phyloP scores from a whole-genome alignment of 1,140 invertebrate species.

The Drosophila funebris region DNA sequence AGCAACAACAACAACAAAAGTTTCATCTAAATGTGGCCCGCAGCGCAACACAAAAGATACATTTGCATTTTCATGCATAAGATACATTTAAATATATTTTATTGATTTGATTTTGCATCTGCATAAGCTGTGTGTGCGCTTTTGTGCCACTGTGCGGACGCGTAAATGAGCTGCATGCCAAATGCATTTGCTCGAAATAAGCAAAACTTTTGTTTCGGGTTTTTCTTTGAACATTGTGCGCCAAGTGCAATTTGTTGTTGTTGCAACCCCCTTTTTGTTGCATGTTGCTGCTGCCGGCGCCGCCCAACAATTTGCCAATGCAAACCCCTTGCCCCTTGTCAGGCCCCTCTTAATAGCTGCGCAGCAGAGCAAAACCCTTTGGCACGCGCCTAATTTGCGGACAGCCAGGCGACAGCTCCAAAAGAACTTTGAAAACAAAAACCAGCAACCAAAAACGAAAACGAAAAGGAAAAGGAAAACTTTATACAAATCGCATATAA shows the following conservation, averaged over 20 bases:
- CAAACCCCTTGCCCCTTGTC: neutral
- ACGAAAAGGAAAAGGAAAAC: neutral
- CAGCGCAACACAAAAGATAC: neutral
- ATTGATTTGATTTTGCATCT: neutral
- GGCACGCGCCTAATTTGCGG: slow-evolving; percentile 42
- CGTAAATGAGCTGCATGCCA: neutral
- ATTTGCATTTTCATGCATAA: neutral
- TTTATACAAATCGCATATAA: slow-evolving; percentile 12
- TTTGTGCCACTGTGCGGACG: neutral
- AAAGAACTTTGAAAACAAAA: neutral
- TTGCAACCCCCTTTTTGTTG: slow-evolving; percentile 21
- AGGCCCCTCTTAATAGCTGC: neutral
- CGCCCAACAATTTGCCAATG: slow-evolving; percentile 22
- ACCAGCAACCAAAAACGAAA: no score
- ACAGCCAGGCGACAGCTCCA: slow-evolving; percentile 18
- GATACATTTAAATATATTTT: neutral
- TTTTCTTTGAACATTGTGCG: neutral
- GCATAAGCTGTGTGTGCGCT: neutral
- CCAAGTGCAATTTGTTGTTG: slow-evolving; percentile 21
- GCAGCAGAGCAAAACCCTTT: slow-evolving; percentile 19
- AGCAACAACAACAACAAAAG: neutral
- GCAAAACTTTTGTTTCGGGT: neutral
- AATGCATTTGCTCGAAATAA: slow-evolving; percentile 6
- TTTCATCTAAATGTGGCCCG: neutral
- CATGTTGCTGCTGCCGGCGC: slow-evolving; percentile 10